A percentile compares a stretch with the other conserved stretches of the same genome.
Conservation (phyloP, 2,113 vertebrate species). For the Hemiscyllium ocellatum region DNA sequence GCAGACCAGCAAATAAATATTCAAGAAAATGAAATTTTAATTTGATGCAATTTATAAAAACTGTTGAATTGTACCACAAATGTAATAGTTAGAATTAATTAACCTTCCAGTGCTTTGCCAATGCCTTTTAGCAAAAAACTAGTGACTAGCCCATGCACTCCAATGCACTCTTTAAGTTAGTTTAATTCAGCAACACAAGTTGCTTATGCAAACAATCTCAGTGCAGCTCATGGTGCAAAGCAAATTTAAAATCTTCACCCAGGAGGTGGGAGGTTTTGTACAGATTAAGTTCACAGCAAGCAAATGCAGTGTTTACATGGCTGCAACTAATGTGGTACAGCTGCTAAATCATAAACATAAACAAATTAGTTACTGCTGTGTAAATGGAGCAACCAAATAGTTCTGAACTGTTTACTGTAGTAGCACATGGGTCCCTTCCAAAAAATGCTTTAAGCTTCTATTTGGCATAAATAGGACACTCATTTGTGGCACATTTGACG, state of each 20-base stretch:
- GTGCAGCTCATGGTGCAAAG: not conserved
- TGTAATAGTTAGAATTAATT: not conserved
- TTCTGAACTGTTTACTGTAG: not conserved
- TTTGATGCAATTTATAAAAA: not conserved
- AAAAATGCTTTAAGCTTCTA: slow-evolving; percentile 11
- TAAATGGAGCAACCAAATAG: slow-evolving; percentile 21
- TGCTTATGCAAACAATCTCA: slow-evolving; percentile 18
- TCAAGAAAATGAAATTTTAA: not conserved
- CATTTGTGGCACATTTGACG: not conserved
- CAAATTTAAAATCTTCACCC: not conserved
- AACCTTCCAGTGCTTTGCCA: not conserved
- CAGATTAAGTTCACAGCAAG: slow-evolving; percentile 31
- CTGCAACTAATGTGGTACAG: slow-evolving; percentile 26
- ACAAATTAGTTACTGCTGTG: slow-evolving; percentile 21
- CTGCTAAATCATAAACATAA: slow-evolving; percentile 31
- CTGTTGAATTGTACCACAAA: not conserved
- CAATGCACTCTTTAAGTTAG: not conserved
- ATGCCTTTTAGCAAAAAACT: not conserved
- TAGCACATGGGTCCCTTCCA: slow-evolving; percentile 15
- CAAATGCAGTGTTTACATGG: slow-evolving; percentile 25
- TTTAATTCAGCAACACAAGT: slow-evolving; percentile 13
- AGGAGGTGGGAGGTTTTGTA: slow-evolving; percentile 30
- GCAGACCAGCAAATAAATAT: not conserved
- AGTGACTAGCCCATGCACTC: not conserved
- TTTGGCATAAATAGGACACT: not conserved